These are phyloP conservation scores for Gobio gobio DNA, from an alignment of 2,113 vertebrate genomes.

Conservation along the genomic window DNA sequence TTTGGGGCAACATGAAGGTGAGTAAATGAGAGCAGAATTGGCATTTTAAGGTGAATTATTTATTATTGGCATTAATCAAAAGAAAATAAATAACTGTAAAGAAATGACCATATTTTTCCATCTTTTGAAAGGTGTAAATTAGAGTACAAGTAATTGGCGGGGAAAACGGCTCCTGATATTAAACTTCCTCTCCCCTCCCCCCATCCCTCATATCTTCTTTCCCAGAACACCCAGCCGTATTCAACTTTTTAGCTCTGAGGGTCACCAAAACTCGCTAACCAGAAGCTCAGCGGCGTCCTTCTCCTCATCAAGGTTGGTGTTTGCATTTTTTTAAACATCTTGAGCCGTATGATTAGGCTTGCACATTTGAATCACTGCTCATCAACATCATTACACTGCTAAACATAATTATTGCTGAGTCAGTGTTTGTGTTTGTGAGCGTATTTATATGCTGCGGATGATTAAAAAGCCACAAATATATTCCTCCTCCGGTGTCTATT, in stretches of 20 bases:
- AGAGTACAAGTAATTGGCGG: background rate
- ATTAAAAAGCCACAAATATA: slow-evolving; percentile 45
- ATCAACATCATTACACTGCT: slow-evolving; percentile 70
- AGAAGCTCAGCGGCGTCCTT: slow-evolving; percentile 77
- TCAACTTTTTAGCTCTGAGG: slow-evolving; percentile 82
- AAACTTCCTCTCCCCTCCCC: slow-evolving; percentile 70
- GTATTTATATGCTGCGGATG: slow-evolving; percentile 44
- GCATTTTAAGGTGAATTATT: background rate
- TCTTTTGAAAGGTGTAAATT: background rate
- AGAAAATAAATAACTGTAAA: background rate
- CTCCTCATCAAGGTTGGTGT: slow-evolving; percentile 78
- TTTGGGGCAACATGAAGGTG: background rate
- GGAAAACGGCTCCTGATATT: slow-evolving; percentile 47
- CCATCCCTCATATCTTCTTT: slow-evolving; percentile 73
- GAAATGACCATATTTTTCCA: background rate
- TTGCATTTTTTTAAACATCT: slow-evolving; percentile 4
- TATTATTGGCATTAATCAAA: background rate
- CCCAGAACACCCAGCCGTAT: slow-evolving; percentile 85
- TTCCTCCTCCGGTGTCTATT: slow-evolving; percentile 53
- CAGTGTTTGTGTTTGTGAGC: slow-evolving; percentile 47
- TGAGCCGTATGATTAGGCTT: slow-evolving; percentile 56
- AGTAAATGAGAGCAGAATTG: background rate
- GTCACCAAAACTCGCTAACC: slow-evolving; percentile 76
- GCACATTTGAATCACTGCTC: slow-evolving; percentile 69
- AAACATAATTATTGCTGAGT: slow-evolving; percentile 67